These are phyloP conservation scores for Calliphora vicina DNA, from an alignment of 1,140 invertebrate species.

Conservation along the genomic window DNA sequence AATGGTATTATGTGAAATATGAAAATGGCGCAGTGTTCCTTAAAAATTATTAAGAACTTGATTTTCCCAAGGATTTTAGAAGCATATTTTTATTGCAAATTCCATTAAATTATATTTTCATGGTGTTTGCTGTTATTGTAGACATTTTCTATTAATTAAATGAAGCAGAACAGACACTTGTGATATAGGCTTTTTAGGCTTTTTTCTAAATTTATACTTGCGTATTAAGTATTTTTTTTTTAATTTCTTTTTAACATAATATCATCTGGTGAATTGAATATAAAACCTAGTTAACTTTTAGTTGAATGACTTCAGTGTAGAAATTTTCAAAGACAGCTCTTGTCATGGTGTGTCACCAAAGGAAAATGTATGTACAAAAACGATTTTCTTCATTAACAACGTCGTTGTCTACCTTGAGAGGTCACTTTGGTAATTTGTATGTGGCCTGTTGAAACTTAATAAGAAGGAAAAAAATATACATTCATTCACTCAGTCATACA, in stretches of 20 bases:
- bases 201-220: no score
- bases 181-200: neutral
- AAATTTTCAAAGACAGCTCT: neutral
- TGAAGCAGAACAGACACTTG: neutral
- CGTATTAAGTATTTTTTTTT: neutral
- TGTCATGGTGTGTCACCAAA: neutral
- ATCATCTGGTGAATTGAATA: neutral
- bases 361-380: neutral
- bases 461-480: neutral
- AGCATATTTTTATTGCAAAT: no score
- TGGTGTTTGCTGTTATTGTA: no score
- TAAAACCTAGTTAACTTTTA: neutral
- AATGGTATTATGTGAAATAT: no score
- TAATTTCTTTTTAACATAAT: neutral
- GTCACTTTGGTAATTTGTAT: neutral
- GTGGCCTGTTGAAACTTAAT: neutral
- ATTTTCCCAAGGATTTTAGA: no score
- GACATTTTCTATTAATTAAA: neutral
- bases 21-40: no score
- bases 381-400: constrained; percentile 23
- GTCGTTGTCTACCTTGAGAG: constrained; percentile 13
- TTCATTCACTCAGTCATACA: neutral
- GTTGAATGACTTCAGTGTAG: neutral
- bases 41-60: no score
- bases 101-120: no score